phyloP scores from a whole-genome alignment of 2,888 invertebrate species.

The Lasioglossum oenotherae region DNA sequence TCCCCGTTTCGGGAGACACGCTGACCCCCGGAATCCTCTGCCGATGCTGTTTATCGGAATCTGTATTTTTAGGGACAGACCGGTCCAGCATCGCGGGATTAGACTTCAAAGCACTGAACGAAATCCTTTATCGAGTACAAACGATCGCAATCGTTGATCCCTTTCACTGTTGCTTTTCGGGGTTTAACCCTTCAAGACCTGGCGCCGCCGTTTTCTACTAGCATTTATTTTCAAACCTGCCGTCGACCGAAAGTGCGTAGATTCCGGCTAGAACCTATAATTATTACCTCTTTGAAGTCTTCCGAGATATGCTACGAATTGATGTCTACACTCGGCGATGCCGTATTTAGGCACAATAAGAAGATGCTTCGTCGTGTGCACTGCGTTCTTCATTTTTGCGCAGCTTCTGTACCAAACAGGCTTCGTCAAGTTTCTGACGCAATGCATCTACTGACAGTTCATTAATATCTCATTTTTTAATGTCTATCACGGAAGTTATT shows the following conservation, averaged over 20 bases:
- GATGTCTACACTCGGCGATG: neutral
- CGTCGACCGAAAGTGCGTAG: neutral
- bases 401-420: neutral
- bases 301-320: neutral
- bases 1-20: slow-evolving; percentile 30
- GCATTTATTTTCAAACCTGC: neutral
- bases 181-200: neutral
- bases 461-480: neutral
- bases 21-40: neutral
- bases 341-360: neutral
- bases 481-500: neutral
- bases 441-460: neutral
- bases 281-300: neutral
- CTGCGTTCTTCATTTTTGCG: neutral
- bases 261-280: neutral
- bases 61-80: slow-evolving; percentile 1
- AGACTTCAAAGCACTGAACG: slow-evolving; percentile 21
- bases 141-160: neutral
- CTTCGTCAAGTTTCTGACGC: neutral
- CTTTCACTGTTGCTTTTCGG: slow-evolving; percentile 6
- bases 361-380: neutral
- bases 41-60: neutral
- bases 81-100: slow-evolving; percentile 17
- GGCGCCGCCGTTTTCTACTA: neutral
- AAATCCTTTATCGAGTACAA: slow-evolving; percentile 5